Conservation (phyloP, 2,888 invertebrate species). For the Cephonodes hylas region DNA sequence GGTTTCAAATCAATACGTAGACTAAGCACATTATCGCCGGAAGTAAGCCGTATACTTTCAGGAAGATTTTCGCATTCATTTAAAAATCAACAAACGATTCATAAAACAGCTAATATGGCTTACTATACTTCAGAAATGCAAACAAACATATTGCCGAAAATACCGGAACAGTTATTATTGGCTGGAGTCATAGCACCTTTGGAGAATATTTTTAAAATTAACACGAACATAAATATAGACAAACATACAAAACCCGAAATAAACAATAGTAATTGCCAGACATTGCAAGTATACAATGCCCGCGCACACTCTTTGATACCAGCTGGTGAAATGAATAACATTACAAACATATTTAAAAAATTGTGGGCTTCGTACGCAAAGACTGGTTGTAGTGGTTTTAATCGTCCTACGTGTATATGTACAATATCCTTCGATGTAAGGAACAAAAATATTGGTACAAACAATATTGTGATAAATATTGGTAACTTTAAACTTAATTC, state of each 20-base stretch:
- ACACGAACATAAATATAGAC: neutral
- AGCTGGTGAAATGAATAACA: neutral
- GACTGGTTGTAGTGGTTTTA: neutral
- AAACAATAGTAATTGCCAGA: neutral
- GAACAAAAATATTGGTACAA: neutral
- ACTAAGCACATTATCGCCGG: neutral
- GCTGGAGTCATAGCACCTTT: neutral
- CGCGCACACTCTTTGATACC: neutral
- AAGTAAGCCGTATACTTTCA: neutral
- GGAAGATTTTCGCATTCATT: neutral
- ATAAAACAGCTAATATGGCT: neutral
- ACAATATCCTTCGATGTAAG: neutral
- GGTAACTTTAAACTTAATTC: neutral
- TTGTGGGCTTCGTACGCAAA: neutral
- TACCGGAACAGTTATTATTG: neutral
- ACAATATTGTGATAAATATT: neutral
- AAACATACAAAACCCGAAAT: neutral
- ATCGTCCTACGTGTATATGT: neutral
- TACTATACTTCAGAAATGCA: neutral
- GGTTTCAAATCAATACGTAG: constrained; percentile 16
- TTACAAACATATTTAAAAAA: neutral
- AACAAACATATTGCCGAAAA: neutral
- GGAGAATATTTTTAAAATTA: neutral
- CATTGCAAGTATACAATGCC: neutral
- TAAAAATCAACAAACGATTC: neutral